Evolutionary conservation across 2,113 vertebrate genomes (phyloP).

Genomic region (Arothron firmamentum): DNA sequence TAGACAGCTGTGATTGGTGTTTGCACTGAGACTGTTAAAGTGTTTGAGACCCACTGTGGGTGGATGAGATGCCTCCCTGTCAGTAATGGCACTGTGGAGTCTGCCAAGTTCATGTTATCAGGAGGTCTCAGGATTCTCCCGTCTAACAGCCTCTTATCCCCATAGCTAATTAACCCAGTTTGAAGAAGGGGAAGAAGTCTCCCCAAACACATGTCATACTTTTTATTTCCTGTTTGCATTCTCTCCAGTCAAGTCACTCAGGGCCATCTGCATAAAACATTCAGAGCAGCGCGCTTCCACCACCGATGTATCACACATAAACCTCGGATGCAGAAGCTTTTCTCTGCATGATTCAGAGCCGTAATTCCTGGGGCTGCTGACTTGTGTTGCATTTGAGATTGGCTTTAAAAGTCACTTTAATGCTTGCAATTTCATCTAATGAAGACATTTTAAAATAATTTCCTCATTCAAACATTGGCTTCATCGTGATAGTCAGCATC

Average conservation of each 20-base stretch:
- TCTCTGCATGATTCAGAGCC: conserved; percentile 5
- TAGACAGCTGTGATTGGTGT: conserved; percentile 46
- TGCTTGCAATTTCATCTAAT: no score
- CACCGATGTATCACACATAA: conserved; percentile 20
- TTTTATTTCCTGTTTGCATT: conserved; percentile 56
- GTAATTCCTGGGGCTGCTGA: conserved; percentile 31
- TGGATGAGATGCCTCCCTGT: conserved; percentile 20
- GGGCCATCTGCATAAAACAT: conserved; percentile 64
- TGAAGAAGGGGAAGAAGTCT: conserved; percentile 45
- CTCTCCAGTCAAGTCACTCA: conserved; percentile 20
- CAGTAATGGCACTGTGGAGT: conserved; percentile 17
- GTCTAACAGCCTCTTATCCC: conserved; percentile 24
- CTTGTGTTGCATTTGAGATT: conserved; percentile 14
- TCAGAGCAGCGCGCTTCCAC: conserved; percentile 36
- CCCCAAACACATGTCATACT: conserved; percentile 26
- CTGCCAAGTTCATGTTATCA: conserved; percentile 28
- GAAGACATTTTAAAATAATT: no score
- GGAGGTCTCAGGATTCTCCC: conserved; percentile 13
- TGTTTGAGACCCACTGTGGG: conserved; percentile 39
- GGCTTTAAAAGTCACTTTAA: no score
- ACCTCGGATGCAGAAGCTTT: conserved; percentile 16
- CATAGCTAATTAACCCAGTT: conserved; percentile 39
- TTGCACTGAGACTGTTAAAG: conserved; percentile 30
- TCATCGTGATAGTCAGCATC: no score
- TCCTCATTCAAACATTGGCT: no score